Evolutionary conservation across 2,888 invertebrate genomes (phyloP).

Genomic region (Cryptophagus acutangulus): DNA sequence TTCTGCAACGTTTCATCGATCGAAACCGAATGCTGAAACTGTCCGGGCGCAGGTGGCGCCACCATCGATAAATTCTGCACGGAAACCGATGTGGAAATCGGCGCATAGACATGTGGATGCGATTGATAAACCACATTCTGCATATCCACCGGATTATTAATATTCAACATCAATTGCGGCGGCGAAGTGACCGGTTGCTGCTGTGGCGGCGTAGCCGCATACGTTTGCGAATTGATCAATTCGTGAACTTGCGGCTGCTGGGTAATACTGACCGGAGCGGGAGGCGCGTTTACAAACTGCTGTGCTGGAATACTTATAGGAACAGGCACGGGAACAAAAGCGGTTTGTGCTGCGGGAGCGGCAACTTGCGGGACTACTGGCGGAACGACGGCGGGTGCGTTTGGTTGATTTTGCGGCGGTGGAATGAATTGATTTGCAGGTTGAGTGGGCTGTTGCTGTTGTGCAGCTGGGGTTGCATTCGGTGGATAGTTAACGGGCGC

Average conservation of each 20-base stretch:
- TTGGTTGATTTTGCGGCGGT: conserved; percentile 17
- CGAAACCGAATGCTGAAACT: conserved; percentile 32
- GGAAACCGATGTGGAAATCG: conserved; percentile 32
- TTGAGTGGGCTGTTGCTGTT: conserved; percentile 16
- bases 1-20: conserved; percentile 33
- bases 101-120: conserved; percentile 16
- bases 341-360: conserved; percentile 10
- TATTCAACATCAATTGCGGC: conserved; percentile 25
- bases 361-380: conserved; percentile 1
- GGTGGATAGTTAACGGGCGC: conserved; percentile 19
- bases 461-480: conserved; percentile 11
- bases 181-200: conserved; percentile 26
- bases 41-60: conserved; percentile 17
- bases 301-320: too few species aligned
- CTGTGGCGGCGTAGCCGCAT: conserved; percentile 19
- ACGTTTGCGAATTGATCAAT: too few species aligned
- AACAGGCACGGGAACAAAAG: too few species aligned
- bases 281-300: too few species aligned
- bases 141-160: conserved; percentile 23
- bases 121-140: conserved; percentile 21
- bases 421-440: conserved; percentile 16
- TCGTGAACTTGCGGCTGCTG: conserved; percentile 16
- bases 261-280: too few species aligned
- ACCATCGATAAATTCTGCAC: conserved; percentile 32
- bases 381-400: conserved; percentile 13